phyloP scores from a whole-genome alignment of 2,113 vertebrate genomes.

The Hippocampus abdominalis region DNA sequence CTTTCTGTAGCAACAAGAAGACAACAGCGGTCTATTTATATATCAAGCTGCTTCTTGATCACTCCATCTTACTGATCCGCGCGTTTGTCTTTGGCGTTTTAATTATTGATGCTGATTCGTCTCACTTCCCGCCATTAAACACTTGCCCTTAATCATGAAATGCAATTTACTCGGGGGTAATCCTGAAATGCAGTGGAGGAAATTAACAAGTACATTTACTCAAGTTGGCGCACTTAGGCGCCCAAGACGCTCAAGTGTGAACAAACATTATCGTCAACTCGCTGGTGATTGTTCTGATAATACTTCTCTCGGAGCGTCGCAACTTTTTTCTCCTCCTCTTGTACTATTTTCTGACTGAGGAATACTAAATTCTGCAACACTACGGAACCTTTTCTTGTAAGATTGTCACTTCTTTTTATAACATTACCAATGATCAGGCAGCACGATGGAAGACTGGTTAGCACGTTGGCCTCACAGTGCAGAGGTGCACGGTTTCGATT shows the following conservation, averaged over 20 bases:
- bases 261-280: background rate
- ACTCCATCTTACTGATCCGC: constrained; percentile 33
- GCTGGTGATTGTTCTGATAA: background rate
- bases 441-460: too few species aligned
- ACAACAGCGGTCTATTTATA: constrained; percentile 29
- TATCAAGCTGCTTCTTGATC: constrained; percentile 46
- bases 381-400: too few species aligned
- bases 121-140: constrained; percentile 61
- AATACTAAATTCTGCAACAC: too few species aligned
- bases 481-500: too few species aligned
- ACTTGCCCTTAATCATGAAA: constrained; percentile 51
- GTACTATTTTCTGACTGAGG: too few species aligned
- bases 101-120: constrained; percentile 66
- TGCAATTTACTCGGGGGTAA: constrained; percentile 34
- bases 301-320: background rate
- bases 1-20: constrained; percentile 30
- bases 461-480: too few species aligned
- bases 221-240: background rate
- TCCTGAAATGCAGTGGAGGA: constrained; percentile 12
- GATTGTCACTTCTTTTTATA: too few species aligned
- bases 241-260: background rate
- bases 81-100: constrained; percentile 54
- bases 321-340: too few species aligned
- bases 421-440: too few species aligned
- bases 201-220: constrained; percentile 15